Conservation (phyloP, 2,113 vertebrate species). For the Orthonyx spaldingii region DNA sequence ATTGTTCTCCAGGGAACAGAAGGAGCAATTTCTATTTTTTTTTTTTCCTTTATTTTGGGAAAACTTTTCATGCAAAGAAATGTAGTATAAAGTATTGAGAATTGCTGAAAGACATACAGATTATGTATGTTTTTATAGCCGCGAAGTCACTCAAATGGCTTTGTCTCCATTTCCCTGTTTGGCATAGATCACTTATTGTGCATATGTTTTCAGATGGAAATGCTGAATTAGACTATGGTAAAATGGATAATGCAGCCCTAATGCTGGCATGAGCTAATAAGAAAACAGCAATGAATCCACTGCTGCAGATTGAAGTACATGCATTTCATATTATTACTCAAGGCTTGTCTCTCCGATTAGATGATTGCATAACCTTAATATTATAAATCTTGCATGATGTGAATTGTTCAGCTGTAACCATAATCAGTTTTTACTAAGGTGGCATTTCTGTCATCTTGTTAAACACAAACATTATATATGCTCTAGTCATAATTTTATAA, state of each 20-base stretch:
- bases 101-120: slow-evolving; percentile 4
- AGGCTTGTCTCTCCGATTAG: slow-evolving; percentile 76
- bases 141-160: slow-evolving; percentile 61
- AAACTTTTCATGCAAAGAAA: slow-evolving; percentile 21
- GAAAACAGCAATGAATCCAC: slow-evolving; percentile 69
- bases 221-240: slow-evolving; percentile 71
- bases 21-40: neutral
- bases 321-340: slow-evolving; percentile 75
- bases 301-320: slow-evolving; percentile 66
- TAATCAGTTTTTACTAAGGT: slow-evolving; percentile 80
- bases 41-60: neutral
- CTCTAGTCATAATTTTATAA: slow-evolving; percentile 71
- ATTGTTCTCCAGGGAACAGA: neutral
- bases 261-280: slow-evolving; percentile 72
- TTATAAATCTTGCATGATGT: slow-evolving; percentile 77
- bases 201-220: slow-evolving; percentile 73
- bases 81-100: slow-evolving; percentile 15
- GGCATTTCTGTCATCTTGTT: slow-evolving; percentile 79
- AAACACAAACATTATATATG: slow-evolving; percentile 76
- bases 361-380: slow-evolving; percentile 82
- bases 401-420: slow-evolving; percentile 77
- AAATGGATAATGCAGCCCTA: slow-evolving; percentile 70
- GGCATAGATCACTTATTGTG: slow-evolving; percentile 73
- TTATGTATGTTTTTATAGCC: slow-evolving; percentile 43
- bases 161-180: slow-evolving; percentile 60